Base-by-base conservation (phyloP, 2,888 invertebrate species). In the Argyra leucocephala region DNA sequence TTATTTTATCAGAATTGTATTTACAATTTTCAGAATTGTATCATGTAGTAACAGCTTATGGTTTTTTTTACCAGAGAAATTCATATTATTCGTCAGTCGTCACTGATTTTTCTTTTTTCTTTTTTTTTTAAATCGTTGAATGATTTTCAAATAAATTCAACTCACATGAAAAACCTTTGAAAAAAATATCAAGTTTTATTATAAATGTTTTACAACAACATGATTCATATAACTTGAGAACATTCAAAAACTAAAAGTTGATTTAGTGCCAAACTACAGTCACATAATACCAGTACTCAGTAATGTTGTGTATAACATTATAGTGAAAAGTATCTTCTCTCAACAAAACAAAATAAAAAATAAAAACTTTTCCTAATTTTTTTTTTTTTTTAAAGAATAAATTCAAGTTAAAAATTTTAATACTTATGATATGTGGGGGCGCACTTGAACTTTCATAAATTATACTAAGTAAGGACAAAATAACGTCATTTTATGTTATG, bases 231-330 rank as follows among this genome's bases (percentile, higher is more conserved):
- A 31, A 31, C 31, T 31, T 31, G 31, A 31, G 10, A 31, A 31
- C 31, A 10, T 48, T 48, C 2, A 48, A 15, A 48, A 48, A 48
- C 48, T 48, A 12, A 48, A n/a, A 48, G 48, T 48, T 48, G 48
- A 48, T 48, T 48, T 48, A 48, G 48, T 48, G 48, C 48, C 48
- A 48, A 48, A 48, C 48, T 48, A n/a, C 12, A 48, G 48, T 48
- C 48, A 48, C 48, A 48, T 48, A 48, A 48, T 48, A 48, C n/a
- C n/a, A 48, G 48, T 48, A 48, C 15, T 2, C 48, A 12, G 15
- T 48, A n/a, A 15, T 48, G n/a, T 48, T 15, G 31, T 31, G 31
- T 48, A 18, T 18, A 48, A 48, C 18, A 48, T 12, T 48, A 48
- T 12, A 18, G 18, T 18, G 48, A 18, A 48, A 48, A 48, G 18